phyloP scores from a whole-genome alignment of 2,888 invertebrate genomes.

The Panopea generosa region DNA sequence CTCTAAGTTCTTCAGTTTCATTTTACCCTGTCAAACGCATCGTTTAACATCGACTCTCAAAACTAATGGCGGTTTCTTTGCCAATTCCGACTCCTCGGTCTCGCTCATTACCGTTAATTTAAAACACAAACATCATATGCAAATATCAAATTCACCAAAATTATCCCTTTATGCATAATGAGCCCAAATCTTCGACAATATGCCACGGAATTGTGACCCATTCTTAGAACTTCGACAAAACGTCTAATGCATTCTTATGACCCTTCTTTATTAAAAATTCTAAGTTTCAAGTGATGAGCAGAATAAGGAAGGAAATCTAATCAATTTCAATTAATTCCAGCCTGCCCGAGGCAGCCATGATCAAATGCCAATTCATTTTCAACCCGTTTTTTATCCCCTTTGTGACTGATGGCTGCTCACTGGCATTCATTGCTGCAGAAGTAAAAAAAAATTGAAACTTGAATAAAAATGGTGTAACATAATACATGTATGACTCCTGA shows the following conservation, averaged over 20 bases:
- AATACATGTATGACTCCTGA: too few relatives aligned
- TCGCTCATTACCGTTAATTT: conserved; percentile 44
- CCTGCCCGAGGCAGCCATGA: conserved; percentile 46
- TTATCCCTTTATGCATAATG: conserved; percentile 55
- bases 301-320: conserved; percentile 50
- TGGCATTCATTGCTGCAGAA: too few relatives aligned
- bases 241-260: conserved; percentile 47
- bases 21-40: too few relatives aligned
- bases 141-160: conserved; percentile 42
- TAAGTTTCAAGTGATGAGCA: conserved; percentile 42
- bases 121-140: conserved; percentile 42
- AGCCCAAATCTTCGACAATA: conserved; percentile 32
- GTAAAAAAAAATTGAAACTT: too few relatives aligned
- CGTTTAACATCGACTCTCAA: too few relatives aligned
- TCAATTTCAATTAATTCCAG: conserved; percentile 62
- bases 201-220: conserved; percentile 16
- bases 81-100: conserved; percentile 27
- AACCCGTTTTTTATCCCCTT: conserved; percentile 36
- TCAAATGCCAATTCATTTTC: conserved; percentile 58
- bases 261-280: conserved; percentile 44
- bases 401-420: not conserved
- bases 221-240: not conserved
- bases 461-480: too few relatives aligned
- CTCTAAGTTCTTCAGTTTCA: too few relatives aligned
- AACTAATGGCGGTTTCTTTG: conserved; percentile 13